phyloP scores from a whole-genome alignment of 2,888 invertebrate species.

The Alloplasta piceator region DNA sequence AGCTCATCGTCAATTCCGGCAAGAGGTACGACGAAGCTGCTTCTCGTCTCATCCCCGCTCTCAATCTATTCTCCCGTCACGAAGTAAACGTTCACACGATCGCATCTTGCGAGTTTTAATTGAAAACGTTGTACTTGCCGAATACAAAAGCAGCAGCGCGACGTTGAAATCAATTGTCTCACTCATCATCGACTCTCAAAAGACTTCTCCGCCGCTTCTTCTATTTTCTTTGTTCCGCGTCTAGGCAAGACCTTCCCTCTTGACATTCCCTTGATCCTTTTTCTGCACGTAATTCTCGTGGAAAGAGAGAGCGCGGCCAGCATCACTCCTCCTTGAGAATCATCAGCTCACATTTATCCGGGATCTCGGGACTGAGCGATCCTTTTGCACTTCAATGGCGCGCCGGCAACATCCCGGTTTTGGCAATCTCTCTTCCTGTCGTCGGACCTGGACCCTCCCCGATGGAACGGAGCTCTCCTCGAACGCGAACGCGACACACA shows the following conservation, averaged over 20 bases:
- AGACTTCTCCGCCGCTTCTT: slow-evolving; percentile 19
- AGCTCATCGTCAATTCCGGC: no score
- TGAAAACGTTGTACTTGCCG: slow-evolving; percentile 50
- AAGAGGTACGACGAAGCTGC: no score
- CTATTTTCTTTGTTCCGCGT: not conserved
- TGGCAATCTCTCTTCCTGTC: slow-evolving; percentile 57
- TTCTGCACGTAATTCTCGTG: slow-evolving; percentile 53
- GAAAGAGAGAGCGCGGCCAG: slow-evolving; percentile 61
- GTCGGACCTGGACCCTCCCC: slow-evolving; percentile 12
- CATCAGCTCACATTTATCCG: slow-evolving; percentile 53
- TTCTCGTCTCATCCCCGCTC: not conserved
- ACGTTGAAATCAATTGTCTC: slow-evolving; percentile 56
- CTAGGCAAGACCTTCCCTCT: not conserved
- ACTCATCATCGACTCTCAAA: slow-evolving; percentile 34
- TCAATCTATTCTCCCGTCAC: slow-evolving; percentile 8
- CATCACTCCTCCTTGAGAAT: not conserved
- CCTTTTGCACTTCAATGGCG: slow-evolving; percentile 37
- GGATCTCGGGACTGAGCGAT: slow-evolving; percentile 32
- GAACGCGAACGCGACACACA: slow-evolving; percentile 19
- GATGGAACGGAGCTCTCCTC: slow-evolving; percentile 27
- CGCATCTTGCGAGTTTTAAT: slow-evolving; percentile 57
- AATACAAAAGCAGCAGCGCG: slow-evolving; percentile 15
- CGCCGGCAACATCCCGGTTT: slow-evolving; percentile 10
- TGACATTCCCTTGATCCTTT: slow-evolving; percentile 30
- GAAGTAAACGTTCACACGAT: slow-evolving; percentile 25